Conservation (phyloP, 2,888 invertebrate genomes). For the Steromphala cineraria region DNA sequence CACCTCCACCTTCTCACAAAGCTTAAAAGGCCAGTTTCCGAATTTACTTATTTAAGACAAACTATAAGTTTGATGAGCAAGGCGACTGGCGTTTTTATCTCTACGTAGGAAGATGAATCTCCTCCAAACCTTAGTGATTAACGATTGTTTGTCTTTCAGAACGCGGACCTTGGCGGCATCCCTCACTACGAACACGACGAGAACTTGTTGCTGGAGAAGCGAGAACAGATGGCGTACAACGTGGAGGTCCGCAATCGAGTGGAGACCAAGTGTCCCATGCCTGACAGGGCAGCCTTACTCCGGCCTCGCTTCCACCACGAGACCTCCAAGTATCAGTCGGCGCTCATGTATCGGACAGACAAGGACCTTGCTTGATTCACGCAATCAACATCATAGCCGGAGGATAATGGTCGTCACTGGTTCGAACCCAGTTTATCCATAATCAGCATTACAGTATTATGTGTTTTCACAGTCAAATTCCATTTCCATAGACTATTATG, state of each 20-base stretch:
- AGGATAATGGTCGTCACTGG: too few relatives aligned
- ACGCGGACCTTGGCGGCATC: slow-evolving; percentile 69
- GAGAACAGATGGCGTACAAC: slow-evolving; percentile 75
- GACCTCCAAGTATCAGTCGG: slow-evolving; percentile 69
- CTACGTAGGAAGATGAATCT: too few relatives aligned
- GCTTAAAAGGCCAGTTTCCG: too few relatives aligned
- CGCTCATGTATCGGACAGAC: slow-evolving; percentile 63
- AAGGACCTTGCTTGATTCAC: neutral
- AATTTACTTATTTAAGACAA: too few relatives aligned
- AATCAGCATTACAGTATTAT: too few relatives aligned
- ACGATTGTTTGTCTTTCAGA: slow-evolving; percentile 54
- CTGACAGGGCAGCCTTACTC: slow-evolving; percentile 63
- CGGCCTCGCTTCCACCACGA: slow-evolving; percentile 69
- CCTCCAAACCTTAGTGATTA: neutral
- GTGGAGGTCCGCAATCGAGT: slow-evolving; percentile 70
- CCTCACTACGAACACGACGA: slow-evolving; percentile 75
- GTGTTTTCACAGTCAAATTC: too few relatives aligned
- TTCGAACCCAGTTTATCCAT: too few relatives aligned
- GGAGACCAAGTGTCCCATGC: slow-evolving; percentile 66
- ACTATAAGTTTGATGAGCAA: too few relatives aligned
- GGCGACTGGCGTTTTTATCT: too few relatives aligned
- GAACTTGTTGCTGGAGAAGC: slow-evolving; percentile 71
- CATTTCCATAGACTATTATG: too few relatives aligned
- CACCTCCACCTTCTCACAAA: too few relatives aligned
- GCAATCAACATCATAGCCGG: too few relatives aligned